Evolutionary conservation across 1,140 invertebrate genomes (phyloP), one percentile per base, ranked within the genome.

Genomic region (Drosophila nikananu): DNA sequence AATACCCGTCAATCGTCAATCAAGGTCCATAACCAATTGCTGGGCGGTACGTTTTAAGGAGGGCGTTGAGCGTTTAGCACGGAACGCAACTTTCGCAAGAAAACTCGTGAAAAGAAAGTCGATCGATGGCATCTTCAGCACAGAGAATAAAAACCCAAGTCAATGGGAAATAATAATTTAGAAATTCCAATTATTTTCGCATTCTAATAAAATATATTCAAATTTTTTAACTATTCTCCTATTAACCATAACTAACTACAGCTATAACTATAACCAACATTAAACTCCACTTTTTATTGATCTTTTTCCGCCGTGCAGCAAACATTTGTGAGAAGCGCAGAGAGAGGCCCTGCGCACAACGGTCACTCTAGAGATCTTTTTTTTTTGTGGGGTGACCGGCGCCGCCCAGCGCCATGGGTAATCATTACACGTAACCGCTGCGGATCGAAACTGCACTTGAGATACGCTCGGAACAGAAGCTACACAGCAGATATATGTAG

Each of bases 21-120:
- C 70, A 72, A 27, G 19, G 44, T n/a, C 54, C 70, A 60, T 60
- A 61, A 73, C 67, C 55, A 48, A 52, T 70, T 67, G 64, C 25
- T 60, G 66, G 71, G 54, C 55, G 37, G 70, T 39, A 23, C 32
- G 21, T 23, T 57, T 57, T 15, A 10, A 23, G 65, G 66, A 44
- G 52, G 63, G 77, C 77, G 77, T 79, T 57, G 60, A 79, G 48
- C 76, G 76, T 79, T 79, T 79, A 79, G 67, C 77, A 79, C 76
- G 76, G 44, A 46, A 46, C 42, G 64, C 49, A 51, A 79, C 77
- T 79, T 79, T 79, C 77, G 44, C 64, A 71, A 60, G 37, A 39
- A 39, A 37, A 57, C 21, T 17, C 13, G 37, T 27, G 15, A 60
- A 63, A 66, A 77, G 59, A 72, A 54, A 64, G 76, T 74, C 25